Evolutionary conservation across 2,797 vertebrate genomes (phyloP).

Genomic region (Dermochelys coriacea): DNA sequence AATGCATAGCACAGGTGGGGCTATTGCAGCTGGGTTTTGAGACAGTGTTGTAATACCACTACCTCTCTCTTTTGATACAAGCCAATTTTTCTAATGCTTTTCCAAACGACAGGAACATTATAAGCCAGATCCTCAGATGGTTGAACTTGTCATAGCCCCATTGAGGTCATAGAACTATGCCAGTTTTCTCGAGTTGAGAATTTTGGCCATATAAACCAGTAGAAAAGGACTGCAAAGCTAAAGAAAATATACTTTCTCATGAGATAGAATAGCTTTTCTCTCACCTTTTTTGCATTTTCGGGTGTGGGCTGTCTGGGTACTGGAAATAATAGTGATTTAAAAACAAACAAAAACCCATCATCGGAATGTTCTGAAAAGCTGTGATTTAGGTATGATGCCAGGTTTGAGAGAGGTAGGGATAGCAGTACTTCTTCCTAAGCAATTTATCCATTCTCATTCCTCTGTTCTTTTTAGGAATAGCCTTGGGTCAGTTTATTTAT

Average conservation of each 20-base stretch:
- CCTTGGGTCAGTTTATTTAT: neutral
- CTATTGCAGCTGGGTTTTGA: neutral
- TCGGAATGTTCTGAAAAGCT: neutral
- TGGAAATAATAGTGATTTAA: fast-evolving
- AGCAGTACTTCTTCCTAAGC: neutral
- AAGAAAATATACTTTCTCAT: neutral
- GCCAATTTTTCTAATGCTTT: neutral
- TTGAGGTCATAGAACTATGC: neutral
- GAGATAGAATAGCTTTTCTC: neutral
- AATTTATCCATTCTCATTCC: neutral
- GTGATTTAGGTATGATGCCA: neutral
- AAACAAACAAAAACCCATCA: neutral
- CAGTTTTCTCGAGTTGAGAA: neutral
- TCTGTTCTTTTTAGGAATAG: neutral
- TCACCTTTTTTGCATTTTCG: neutral
- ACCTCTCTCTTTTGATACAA: neutral
- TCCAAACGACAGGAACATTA: neutral
- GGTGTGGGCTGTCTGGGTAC: neutral
- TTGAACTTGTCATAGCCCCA: neutral
- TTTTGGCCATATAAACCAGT: neutral
- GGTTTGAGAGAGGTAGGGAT: neutral
- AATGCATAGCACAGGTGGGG: neutral
- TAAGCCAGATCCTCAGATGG: neutral
- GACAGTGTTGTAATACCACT: neutral
- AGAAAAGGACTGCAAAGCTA: neutral